Evolutionary conservation across 2,797 vertebrate species (phyloP), one percentile per base, ranked within the genome.

Genomic region (Helostoma temminkii): DNA sequence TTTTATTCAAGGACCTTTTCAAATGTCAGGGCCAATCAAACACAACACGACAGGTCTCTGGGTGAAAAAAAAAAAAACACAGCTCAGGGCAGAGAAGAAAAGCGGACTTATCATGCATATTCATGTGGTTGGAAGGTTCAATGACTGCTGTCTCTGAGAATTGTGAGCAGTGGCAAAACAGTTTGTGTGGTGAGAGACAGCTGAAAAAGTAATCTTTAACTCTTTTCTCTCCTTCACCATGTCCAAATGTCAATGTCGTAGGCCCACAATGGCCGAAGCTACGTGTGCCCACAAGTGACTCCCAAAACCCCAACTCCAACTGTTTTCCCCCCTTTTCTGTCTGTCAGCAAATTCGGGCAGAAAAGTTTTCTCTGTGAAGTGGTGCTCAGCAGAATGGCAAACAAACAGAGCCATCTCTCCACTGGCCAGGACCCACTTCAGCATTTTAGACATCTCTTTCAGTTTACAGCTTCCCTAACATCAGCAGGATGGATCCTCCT

Each of bases 11-110:
- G 89, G 89, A 92, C 91, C 92, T 94, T 92, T 93, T 91, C 88
- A 94, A 93, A 94, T 93, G 91, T 87, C 92, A 93, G 89, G 84
- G 86, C 87, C 89, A 88, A 90, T 93, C 92, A 92, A 92, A 93
- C 81, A 89, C 85, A 89, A 89, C 86, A 81, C 74, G 69, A 90
- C 86, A 88, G 86, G 88, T 91, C 90, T 88, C 86, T 78, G 80
- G 85, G 82, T 78, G 74, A 62, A 57, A 30, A 58, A 70, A 66
- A 69, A 37, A 78, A 69, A 81, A 80, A 74, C 22, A 80, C 76
- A 90, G 85, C 91, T 86, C 80, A 80, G 91, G 78, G 81, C 81
- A 86, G 78, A 88, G 78, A 87, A 87, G 84, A 92, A 91, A 89
- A 87, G 80, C 69, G 48, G 71, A 84, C 81, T 87, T 76, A 77